phyloP scores from a whole-genome alignment of 1,140 invertebrate genomes.

The Gryon sp. region DNA sequence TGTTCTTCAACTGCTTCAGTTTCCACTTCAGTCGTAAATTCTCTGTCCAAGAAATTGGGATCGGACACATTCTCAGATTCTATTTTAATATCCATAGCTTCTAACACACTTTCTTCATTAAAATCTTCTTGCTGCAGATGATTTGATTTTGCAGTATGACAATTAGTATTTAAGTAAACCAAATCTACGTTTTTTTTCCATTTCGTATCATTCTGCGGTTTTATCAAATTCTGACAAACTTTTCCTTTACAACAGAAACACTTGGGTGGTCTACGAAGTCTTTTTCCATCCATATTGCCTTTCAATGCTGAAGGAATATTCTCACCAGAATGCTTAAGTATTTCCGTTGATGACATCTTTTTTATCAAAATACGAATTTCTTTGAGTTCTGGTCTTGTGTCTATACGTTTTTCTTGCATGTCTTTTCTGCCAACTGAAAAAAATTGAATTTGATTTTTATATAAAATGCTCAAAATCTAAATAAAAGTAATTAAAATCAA shows the following conservation, averaged over 20 bases:
- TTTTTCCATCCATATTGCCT: conserved; percentile 1
- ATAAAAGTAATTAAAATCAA: neutral
- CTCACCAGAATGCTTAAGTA: neutral
- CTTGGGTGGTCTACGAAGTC: conserved; percentile 19
- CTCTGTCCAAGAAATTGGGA: neutral
- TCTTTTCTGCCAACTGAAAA: neutral
- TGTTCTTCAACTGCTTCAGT: neutral
- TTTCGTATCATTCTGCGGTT: neutral
- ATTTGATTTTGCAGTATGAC: too few relatives aligned
- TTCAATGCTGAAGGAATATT: neutral
- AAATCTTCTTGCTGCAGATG: neutral
- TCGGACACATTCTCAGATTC: conserved; percentile 20
- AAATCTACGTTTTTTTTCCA: neutral
- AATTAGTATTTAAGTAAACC: neutral
- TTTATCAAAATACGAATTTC: conserved; percentile 13
- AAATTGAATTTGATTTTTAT: too few relatives aligned
- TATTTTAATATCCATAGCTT: conserved; percentile 43
- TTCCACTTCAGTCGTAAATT: neutral
- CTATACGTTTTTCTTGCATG: neutral
- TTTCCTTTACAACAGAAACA: conserved; percentile 18
- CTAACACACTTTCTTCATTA: conserved; percentile 22
- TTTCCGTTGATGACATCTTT: conserved; percentile 2
- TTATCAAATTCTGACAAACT: conserved; percentile 7
- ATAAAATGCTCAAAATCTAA: too few relatives aligned
- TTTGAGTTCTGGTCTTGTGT: neutral